These are phyloP conservation scores for Odocoileus virginianus DNA, from an alignment of 2,113 vertebrate genomes.

Conservation along the genomic window DNA sequence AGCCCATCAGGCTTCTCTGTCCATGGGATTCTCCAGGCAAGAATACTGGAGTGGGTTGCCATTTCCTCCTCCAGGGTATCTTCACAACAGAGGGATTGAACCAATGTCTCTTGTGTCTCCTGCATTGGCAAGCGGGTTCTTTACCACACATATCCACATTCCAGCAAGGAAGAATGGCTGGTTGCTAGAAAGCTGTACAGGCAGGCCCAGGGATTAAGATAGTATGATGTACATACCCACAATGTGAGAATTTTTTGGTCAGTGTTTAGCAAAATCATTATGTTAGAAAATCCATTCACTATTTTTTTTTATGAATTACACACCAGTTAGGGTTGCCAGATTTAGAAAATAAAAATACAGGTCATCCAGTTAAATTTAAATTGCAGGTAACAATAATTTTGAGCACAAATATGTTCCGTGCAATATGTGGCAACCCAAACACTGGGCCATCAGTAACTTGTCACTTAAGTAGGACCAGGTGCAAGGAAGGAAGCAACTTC, in stretches of 20 bases:
- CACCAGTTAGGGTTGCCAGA: not conserved
- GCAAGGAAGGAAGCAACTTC: not conserved
- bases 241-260: not conserved
- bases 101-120: not conserved
- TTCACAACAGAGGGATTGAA: not conserved
- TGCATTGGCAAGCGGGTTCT: not conserved
- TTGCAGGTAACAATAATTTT: constrained; percentile 40
- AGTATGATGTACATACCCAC: not conserved
- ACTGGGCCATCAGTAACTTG: not conserved
- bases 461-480: not conserved
- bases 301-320: constrained; percentile 10
- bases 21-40: not conserved
- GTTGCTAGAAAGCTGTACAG: not conserved
- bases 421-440: not conserved
- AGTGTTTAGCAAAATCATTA: not conserved
- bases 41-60: not conserved
- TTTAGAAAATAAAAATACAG: constrained; percentile 17
- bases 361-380: not conserved
- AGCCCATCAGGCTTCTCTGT: not conserved
- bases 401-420: not conserved
- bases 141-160: not conserved
- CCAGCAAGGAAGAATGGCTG: not conserved
- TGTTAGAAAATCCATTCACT: not conserved
- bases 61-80: not conserved
- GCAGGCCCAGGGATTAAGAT: not conserved